These are phyloP conservation scores for Chelon auratus DNA, from an alignment of 2,797 vertebrate species.

Conservation along the genomic window DNA sequence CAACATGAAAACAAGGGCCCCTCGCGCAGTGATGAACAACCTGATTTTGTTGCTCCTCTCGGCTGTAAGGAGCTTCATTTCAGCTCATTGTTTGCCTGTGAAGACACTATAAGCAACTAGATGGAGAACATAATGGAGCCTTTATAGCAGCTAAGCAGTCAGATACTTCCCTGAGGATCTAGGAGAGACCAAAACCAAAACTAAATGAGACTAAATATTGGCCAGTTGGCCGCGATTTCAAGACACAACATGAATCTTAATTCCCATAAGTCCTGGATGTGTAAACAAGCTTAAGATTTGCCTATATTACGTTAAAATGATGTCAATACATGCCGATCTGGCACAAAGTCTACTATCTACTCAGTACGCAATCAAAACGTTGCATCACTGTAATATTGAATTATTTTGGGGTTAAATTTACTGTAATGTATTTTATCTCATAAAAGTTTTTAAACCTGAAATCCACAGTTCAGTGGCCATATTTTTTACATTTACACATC, in stretches of 20 bases:
- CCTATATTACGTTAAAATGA: neutral
- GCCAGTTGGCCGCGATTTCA: neutral
- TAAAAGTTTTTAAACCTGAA: neutral
- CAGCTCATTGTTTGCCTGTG: too few relatives aligned
- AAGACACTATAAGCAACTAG: slow-evolving; percentile 2
- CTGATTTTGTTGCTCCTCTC: too few relatives aligned
- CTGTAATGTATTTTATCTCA: neutral
- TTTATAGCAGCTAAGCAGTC: slow-evolving; percentile 6
- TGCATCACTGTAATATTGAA: neutral
- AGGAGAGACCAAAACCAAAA: neutral
- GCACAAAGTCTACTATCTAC: too few relatives aligned
- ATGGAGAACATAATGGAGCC: neutral
- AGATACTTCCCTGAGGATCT: neutral
- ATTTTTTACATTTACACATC: too few relatives aligned
- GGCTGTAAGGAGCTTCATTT: too few relatives aligned
- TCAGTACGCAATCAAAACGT: neutral
- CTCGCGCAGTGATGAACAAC: too few relatives aligned
- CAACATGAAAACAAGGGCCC: too few relatives aligned
- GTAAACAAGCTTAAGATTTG: neutral
- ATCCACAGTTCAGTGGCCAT: too few relatives aligned
- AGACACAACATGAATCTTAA: neutral
- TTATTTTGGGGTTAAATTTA: neutral
- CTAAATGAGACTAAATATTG: neutral
- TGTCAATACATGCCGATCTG: neutral
- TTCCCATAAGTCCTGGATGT: neutral